These are phyloP conservation scores for Acanthornis magna DNA, from an alignment of 2,797 vertebrate species.

Conservation along the genomic window DNA sequence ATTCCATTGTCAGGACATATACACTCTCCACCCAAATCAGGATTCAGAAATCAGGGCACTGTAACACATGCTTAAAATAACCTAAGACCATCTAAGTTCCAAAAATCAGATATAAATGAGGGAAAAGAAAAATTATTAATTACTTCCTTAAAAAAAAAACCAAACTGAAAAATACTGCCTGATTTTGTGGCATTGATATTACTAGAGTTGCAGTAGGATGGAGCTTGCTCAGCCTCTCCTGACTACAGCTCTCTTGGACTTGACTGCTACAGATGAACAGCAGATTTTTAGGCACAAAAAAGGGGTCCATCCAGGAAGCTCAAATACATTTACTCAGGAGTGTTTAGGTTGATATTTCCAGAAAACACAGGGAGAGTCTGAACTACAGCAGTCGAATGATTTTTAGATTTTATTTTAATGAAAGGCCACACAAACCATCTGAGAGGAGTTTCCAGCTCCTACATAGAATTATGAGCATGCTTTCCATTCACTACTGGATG, in stretches of 20 bases:
- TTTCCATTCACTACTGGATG: neutral
- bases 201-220: neutral
- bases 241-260: neutral
- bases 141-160: neutral
- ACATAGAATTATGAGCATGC: neutral
- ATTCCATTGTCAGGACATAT: neutral
- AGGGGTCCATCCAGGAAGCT: neutral
- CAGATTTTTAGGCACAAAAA: neutral
- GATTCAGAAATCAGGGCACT: neutral
- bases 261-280: neutral
- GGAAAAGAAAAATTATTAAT: neutral
- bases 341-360: neutral
- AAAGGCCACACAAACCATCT: neutral
- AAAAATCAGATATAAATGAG: neutral
- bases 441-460: neutral
- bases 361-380: neutral
- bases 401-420: neutral
- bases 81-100: neutral
- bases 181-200: neutral
- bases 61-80: neutral
- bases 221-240: neutral
- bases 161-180: neutral
- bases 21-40: neutral
- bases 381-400: neutral
- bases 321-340: neutral